Evolutionary conservation across 2,113 vertebrate genomes (phyloP).

Genomic region (Rhinolophus sinicus): DNA sequence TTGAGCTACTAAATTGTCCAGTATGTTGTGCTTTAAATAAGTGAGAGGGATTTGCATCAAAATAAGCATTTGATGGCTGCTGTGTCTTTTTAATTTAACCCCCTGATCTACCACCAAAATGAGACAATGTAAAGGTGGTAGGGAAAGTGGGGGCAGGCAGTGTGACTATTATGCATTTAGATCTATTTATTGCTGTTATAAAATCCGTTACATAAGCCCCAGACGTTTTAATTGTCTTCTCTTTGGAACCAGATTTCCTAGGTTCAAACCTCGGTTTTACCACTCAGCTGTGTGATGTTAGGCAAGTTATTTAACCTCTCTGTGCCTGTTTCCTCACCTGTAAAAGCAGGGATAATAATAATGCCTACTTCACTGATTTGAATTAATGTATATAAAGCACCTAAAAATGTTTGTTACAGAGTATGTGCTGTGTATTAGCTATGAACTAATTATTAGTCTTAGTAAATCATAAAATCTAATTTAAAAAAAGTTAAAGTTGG

Average conservation of each 20-base stretch:
- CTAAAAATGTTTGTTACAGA: background rate
- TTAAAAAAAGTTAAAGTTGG: background rate
- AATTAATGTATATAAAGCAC: background rate
- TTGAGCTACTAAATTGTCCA: conserved; percentile 3
- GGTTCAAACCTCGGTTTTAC: background rate
- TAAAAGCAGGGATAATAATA: background rate
- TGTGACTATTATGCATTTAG: background rate
- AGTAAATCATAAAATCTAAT: conserved; percentile 28
- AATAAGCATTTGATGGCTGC: background rate
- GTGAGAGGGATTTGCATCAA: background rate
- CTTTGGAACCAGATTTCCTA: background rate
- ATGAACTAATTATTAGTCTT: background rate
- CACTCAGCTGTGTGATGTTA: background rate
- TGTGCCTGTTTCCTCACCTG: background rate
- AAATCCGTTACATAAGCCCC: background rate
- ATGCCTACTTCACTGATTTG: background rate
- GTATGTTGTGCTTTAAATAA: conserved; percentile 13
- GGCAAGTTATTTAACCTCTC: background rate
- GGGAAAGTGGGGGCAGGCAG: background rate
- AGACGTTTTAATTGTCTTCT: background rate
- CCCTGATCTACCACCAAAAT: background rate
- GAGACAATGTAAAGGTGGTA: background rate
- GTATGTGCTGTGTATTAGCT: background rate
- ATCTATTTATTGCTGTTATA: conserved; percentile 11
- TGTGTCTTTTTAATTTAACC: conserved; percentile 5